These are phyloP conservation scores for Hydrochoerus hydrochaeris DNA, from an alignment of 2,113 vertebrate genomes.

Conservation along the genomic window DNA sequence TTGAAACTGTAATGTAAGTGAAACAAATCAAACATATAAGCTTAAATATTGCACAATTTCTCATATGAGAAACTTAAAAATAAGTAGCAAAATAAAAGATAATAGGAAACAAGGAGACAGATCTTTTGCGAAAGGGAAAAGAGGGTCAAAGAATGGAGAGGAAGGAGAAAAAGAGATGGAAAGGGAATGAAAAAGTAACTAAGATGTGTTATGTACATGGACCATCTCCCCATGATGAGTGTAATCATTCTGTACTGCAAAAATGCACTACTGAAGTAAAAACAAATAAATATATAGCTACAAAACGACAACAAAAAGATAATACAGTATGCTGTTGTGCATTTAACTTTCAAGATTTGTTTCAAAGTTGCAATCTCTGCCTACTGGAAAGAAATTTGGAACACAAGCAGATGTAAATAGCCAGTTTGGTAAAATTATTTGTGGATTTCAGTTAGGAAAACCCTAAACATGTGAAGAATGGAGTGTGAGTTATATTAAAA, in stretches of 20 bases:
- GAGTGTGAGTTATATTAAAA: conserved; percentile 29
- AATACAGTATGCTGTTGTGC: not conserved
- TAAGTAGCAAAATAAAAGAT: not conserved
- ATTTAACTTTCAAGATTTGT: conserved; percentile 64
- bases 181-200: not conserved
- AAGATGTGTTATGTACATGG: not conserved
- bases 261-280: not conserved
- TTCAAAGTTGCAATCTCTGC: conserved; percentile 72
- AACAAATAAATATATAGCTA: not conserved
- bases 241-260: not conserved
- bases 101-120: not conserved
- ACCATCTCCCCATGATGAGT: not conserved
- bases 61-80: not conserved
- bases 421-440: conserved; percentile 75
- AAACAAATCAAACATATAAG: not conserved
- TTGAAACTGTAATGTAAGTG: not conserved
- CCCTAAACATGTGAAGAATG: conserved; percentile 51
- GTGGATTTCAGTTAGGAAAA: conserved; percentile 38
- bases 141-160: not conserved
- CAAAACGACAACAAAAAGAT: not conserved
- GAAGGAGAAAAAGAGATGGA: not conserved
- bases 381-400: conserved; percentile 66
- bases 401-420: conserved; percentile 75
- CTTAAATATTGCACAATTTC: not conserved
- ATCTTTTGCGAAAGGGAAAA: not conserved